Percentiles rank a stretch among this genome's conserved stretches.
These are phyloP conservation scores for Tigriopus californicus DNA, from an alignment of 2,888 invertebrate species.

Conservation along the genomic window DNA sequence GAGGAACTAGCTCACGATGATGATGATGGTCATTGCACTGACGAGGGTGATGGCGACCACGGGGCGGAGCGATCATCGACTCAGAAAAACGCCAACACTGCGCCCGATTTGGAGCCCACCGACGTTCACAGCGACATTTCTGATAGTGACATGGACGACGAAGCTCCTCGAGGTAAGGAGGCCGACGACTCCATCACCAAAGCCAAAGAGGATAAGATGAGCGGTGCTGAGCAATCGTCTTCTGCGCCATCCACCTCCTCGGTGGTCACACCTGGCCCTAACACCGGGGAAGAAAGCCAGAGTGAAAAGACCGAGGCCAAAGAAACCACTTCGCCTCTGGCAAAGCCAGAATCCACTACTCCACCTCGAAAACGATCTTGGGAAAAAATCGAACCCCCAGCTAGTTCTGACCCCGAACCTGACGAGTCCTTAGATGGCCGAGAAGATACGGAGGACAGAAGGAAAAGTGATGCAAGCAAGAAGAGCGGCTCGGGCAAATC, in stretches of 20 bases:
- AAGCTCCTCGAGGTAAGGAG: too few species aligned
- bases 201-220: too few species aligned
- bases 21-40: background rate
- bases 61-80: too few species aligned
- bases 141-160: too few species aligned
- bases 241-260: background rate
- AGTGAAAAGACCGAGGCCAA: too few species aligned
- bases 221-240: too few species aligned
- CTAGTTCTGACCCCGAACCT: background rate
- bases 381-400: background rate
- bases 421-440: background rate
- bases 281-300: too few species aligned
- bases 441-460: background rate
- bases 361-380: background rate
- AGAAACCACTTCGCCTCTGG: background rate
- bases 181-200: too few species aligned
- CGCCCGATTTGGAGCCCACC: background rate
- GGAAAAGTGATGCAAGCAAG: background rate
- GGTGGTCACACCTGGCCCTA: too few species aligned
- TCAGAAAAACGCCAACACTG: background rate
- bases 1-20: background rate
- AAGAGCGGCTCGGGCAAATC: conserved; percentile 5
- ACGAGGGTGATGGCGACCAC: background rate
- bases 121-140: background rate
- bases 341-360: background rate